Evolutionary conservation across 2,113 vertebrate genomes (phyloP).

Genomic region (Entomyzon cyanotis): DNA sequence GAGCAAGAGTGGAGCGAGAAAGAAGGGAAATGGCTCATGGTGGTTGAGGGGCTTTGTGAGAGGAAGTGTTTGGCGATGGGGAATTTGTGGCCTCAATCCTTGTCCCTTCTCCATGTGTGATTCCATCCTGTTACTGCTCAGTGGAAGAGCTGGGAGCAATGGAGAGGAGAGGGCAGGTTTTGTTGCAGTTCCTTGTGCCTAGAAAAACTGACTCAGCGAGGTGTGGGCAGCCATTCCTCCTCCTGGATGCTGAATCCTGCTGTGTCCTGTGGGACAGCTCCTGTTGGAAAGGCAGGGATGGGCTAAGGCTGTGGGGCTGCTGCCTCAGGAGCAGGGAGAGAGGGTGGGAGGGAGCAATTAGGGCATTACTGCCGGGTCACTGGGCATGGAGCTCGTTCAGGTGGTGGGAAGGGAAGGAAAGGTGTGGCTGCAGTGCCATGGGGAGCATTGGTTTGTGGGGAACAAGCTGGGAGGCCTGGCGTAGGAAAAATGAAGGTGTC

Average conservation of each 20-base stretch:
- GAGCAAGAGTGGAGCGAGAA: not conserved
- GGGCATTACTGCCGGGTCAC: rapidly evolving
- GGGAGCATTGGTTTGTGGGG: not conserved
- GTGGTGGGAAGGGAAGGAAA: not conserved
- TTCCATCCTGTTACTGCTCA: not conserved
- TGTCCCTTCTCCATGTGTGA: not conserved
- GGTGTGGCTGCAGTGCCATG: not conserved
- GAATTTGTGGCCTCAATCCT: not conserved
- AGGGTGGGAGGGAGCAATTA: not conserved
- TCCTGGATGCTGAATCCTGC: not conserved
- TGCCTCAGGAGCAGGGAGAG: not conserved
- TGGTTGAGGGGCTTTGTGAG: not conserved
- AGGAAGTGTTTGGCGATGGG: not conserved
- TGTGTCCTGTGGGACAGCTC: not conserved
- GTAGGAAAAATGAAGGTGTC: rapidly evolving
- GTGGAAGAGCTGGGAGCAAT: not conserved
- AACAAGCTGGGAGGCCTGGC: not conserved
- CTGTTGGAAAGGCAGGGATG: not conserved
- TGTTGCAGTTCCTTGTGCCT: not conserved
- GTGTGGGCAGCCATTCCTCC: not conserved
- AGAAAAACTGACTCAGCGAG: not conserved
- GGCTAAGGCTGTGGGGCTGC: not conserved
- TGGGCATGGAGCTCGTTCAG: not conserved
- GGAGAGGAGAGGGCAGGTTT: not conserved
- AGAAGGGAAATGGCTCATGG: not conserved